phyloP scores from a whole-genome alignment of 2,888 invertebrate genomes.

The Epistrophella euchroma region DNA sequence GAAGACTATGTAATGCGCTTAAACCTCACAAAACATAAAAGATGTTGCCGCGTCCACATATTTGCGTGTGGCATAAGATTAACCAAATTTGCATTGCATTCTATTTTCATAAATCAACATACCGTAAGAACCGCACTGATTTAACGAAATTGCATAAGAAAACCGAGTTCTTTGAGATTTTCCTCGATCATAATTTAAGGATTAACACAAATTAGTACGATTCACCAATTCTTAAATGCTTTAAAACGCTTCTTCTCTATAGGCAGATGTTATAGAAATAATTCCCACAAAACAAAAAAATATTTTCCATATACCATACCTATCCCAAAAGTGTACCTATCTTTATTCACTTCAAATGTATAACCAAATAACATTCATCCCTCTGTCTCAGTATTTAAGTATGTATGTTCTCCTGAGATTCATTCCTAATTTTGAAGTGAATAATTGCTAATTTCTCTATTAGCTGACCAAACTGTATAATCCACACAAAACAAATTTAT shows the following conservation, averaged over 20 bases:
- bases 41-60: neutral
- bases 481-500: conserved; percentile 75
- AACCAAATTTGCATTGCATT: conserved; percentile 9
- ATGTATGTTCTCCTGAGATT: conserved; percentile 64
- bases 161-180: neutral
- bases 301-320: neutral
- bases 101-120: neutral
- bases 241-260: neutral
- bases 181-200: neutral
- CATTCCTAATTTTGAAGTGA: conserved; percentile 79
- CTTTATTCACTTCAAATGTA: neutral
- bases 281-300: conserved; percentile 18
- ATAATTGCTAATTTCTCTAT: conserved; percentile 81
- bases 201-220: conserved; percentile 30
- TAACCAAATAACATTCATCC: neutral
- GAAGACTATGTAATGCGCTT: neutral
- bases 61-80: conserved; percentile 16
- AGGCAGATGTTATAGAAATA: conserved; percentile 20
- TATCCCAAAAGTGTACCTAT: neutral
- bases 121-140: conserved; percentile 14
- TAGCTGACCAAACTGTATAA: conserved; percentile 76
- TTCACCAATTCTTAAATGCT: conserved; percentile 5
- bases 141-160: conserved; percentile 14
- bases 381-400: neutral
- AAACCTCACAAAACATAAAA: neutral